Evolutionary conservation across 2,797 vertebrate genomes (phyloP).

Genomic region (Gymnoscopelus braueri): DNA sequence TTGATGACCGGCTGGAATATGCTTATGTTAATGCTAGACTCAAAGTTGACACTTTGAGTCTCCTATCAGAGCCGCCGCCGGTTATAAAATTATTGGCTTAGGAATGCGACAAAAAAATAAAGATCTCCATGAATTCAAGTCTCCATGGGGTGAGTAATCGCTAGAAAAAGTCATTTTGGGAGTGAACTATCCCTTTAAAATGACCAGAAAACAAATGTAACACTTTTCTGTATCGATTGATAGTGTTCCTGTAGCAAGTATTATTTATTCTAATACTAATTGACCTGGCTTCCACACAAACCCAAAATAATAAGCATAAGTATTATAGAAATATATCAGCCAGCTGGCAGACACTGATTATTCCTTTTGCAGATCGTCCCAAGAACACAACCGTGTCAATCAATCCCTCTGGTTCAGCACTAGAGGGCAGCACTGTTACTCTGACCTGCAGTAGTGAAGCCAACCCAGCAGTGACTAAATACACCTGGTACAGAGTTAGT

Average conservation of each 20-base stretch:
- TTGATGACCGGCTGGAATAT: too few relatives aligned
- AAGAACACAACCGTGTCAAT: constrained; percentile 7
- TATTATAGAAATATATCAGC: not conserved
- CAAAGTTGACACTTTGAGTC: too few relatives aligned
- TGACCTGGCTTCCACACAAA: not conserved
- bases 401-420: constrained; percentile 11
- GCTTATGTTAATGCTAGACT: too few relatives aligned
- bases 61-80: too few relatives aligned
- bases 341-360: too few relatives aligned
- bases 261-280: not conserved
- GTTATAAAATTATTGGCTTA: too few relatives aligned
- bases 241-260: not conserved
- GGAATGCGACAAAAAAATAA: too few relatives aligned
- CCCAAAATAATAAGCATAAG: not conserved
- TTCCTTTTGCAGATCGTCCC: constrained; percentile 13
- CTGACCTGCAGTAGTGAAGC: constrained; percentile 22
- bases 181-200: too few relatives aligned
- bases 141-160: too few relatives aligned
- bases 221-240: not conserved
- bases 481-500: too few relatives aligned
- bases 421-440: constrained; percentile 3
- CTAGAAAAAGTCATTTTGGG: too few relatives aligned
- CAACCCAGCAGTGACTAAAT: constrained; percentile 11
- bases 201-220: not conserved
- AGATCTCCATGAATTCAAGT: too few relatives aligned